Evolutionary conservation across 2,888 invertebrate genomes (phyloP), one percentile per base, ranked within the genome.

Genomic region (Rhodophaea formosa): DNA sequence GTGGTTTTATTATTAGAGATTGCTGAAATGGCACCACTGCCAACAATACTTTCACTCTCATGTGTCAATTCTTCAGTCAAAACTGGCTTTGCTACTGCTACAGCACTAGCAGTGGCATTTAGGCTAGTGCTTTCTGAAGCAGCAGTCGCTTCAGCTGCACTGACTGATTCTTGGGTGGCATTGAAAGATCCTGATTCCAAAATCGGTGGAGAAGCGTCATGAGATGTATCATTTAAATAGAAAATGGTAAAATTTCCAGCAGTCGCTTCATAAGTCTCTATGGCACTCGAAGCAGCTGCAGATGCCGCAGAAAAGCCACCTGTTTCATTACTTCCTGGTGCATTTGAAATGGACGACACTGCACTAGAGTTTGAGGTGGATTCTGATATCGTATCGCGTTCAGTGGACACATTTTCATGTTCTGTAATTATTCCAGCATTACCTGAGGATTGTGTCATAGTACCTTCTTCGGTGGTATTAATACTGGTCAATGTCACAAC

Each of bases 241-340:
- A 23, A 7, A 17, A 52, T 39, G 1, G 16, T 32, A 12, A 35
- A 32, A n/a, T 17, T n/a, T 52, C 35, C 52, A 39, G 35, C 10
- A 16, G 39, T 12, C 5, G n/a, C 14, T n/a, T 53, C 53, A 53
- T 43, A 43, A 29, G 43, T 43, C 29, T 53, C 29, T n/a, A n/a
- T 53, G 7, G 5, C 8, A 10, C 8, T 14, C 5, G 29, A 42
- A 17, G 29, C 43, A 53, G 39, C 29, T 16, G 43, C 53, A 23
- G 23, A 17, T n/a, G 53, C 53, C 7, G 7, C 15, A 39, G 43
- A n/a, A 8, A 30, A 29, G 43, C 43, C 53, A 29, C 16, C 8
- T n/a, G 17, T 17, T 23, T n/a, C 42, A 32, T 30, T 30, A 1
- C 7, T 15, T 30, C 30, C n/a, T 23, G 23, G 8, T 30, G 3